Evolutionary conservation across 2,888 invertebrate species (phyloP).

Genomic region (Sepiola atlantica): DNA sequence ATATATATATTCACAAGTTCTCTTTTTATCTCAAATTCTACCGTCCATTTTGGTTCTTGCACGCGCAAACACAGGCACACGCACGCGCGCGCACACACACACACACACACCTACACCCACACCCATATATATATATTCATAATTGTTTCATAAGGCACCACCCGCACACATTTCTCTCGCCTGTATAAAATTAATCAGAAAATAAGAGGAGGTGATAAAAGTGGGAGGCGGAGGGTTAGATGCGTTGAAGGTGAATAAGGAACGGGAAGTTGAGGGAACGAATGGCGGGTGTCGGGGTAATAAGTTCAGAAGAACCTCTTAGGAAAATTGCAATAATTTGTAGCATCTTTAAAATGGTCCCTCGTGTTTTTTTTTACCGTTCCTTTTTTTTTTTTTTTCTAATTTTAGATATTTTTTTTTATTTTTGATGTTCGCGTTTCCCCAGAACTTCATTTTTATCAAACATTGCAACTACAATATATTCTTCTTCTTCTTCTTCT

Average conservation of each 20-base stretch:
- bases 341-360: neutral
- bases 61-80: too few relatives aligned
- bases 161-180: neutral
- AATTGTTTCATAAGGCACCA: neutral
- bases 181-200: neutral
- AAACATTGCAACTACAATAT: neutral
- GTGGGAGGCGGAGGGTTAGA: neutral
- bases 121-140: neutral
- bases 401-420: neutral
- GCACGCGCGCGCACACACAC: neutral
- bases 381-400: neutral
- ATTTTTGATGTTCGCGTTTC: neutral
- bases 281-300: neutral
- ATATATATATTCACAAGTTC: neutral
- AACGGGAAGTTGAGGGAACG: neutral
- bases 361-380: neutral
- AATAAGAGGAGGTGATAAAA: neutral
- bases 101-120: neutral
- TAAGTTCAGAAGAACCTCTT: neutral
- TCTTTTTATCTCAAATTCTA: neutral
- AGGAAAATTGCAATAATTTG: slow-evolving; percentile 2
- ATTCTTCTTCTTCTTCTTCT: neutral
- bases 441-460: neutral
- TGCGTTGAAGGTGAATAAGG: neutral
- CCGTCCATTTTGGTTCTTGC: too few relatives aligned